Conservation (phyloP, 2,113 vertebrate genomes). For the Struthidea cinerea region DNA sequence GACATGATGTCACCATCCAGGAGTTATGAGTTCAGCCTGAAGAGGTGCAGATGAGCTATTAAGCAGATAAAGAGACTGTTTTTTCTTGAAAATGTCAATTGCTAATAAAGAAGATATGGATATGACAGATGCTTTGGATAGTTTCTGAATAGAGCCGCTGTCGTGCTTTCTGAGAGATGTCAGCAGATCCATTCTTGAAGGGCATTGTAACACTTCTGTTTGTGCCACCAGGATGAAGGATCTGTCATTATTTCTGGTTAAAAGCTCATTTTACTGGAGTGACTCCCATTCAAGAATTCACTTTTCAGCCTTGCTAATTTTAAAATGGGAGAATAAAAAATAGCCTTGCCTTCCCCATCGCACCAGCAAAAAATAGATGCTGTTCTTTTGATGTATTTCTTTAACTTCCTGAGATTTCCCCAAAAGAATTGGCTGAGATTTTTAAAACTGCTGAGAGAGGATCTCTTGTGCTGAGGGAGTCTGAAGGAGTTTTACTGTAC, state of each 20-base stretch:
- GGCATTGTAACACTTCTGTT: conserved; percentile 43
- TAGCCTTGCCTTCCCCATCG: not conserved
- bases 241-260: conserved; percentile 50
- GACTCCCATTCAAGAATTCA: conserved; percentile 53
- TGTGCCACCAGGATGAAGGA: conserved; percentile 41
- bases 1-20: not conserved
- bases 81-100: conserved; percentile 62
- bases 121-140: conserved; percentile 30
- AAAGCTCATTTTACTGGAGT: conserved; percentile 45
- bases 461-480: not conserved
- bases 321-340: conserved; percentile 25
- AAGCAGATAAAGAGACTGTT: conserved; percentile 30
- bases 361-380: not conserved
- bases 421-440: conserved; percentile 3
- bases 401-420: conserved; percentile 27
- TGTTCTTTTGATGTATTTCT: conserved; percentile 25
- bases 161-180: conserved; percentile 28
- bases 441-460: conserved; percentile 33
- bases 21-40: conserved; percentile 40
- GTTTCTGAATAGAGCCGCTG: not conserved
- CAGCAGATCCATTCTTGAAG: conserved; percentile 49
- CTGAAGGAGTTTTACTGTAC: not conserved
- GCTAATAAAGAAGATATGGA: conserved; percentile 58
- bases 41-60: conserved; percentile 48
- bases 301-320: conserved; percentile 56